Conservation (phyloP, 2,797 vertebrate species). For the Sebastes trivittatus region DNA sequence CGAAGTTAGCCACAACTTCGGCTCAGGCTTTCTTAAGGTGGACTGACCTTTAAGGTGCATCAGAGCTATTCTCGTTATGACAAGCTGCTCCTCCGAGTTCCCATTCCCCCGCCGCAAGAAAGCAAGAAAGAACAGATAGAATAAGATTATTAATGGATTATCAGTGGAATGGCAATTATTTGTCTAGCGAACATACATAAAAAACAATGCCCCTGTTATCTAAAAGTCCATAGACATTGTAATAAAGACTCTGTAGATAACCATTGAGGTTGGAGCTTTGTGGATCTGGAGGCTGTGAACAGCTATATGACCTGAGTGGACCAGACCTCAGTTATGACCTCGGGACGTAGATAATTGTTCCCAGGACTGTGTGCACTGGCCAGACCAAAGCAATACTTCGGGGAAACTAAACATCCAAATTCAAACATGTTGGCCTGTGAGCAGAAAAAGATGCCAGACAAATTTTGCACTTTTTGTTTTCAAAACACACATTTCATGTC, state of each 20-base stretch:
- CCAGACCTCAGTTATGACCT: slow-evolving; percentile 25
- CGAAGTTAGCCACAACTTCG: too few relatives aligned
- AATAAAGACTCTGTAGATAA: background rate
- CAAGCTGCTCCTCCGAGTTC: too few relatives aligned
- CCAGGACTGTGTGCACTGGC: slow-evolving; percentile 29
- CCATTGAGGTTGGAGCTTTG: background rate
- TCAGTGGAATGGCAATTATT: background rate
- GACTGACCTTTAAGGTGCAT: too few relatives aligned
- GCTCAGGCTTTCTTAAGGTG: too few relatives aligned
- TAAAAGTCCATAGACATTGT: background rate
- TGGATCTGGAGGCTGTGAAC: background rate
- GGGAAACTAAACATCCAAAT: slow-evolving; percentile 43
- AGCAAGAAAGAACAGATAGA: too few relatives aligned
- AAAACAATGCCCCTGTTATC: background rate
- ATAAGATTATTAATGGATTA: background rate
- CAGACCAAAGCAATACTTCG: slow-evolving; percentile 2
- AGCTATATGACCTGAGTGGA: slow-evolving; percentile 13
- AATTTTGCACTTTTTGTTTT: slow-evolving; percentile 34
- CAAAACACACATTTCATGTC: slow-evolving; percentile 28
- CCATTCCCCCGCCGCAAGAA: too few relatives aligned
- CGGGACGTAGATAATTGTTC: slow-evolving; percentile 51
- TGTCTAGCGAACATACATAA: background rate
- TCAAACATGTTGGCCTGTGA: background rate
- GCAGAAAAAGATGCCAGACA: slow-evolving; percentile 6
- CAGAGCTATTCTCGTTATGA: too few relatives aligned